Evolutionary conservation across 2,113 vertebrate genomes (phyloP).

Genomic region (Pachyramphus minor): DNA sequence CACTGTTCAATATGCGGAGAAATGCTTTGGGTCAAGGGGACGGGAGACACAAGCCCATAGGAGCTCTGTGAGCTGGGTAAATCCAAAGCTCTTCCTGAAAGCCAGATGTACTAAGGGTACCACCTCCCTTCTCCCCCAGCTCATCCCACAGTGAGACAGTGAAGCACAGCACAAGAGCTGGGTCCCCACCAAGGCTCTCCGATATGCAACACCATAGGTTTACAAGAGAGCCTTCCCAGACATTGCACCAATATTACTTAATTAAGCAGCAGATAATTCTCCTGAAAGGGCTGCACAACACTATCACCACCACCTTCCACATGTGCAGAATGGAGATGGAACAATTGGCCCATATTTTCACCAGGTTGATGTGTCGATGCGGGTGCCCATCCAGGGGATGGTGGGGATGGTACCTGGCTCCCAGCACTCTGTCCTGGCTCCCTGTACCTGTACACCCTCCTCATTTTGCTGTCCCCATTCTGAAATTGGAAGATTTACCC

Average conservation of each 20-base stretch:
- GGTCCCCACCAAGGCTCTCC: neutral
- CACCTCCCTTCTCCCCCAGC: neutral
- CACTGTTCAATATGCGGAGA: neutral
- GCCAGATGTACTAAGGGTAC: neutral
- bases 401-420: neutral
- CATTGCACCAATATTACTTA: neutral
- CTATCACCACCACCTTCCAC: neutral
- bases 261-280: neutral
- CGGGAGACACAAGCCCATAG: neutral
- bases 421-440: neutral
- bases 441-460: neutral
- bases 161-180: neutral
- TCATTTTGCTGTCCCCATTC: neutral
- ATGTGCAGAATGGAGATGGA: neutral
- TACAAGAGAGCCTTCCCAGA: neutral
- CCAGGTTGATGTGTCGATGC: accelerated
- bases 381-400: neutral
- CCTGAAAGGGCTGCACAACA: neutral
- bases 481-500: neutral
- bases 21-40: neutral
- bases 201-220: neutral
- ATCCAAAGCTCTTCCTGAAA: neutral
- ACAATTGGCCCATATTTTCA: neutral
- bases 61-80: neutral
- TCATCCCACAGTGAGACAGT: neutral